phyloP scores from a whole-genome alignment of 1,140 invertebrate genomes.

The Phenacoccus solenopsis region DNA sequence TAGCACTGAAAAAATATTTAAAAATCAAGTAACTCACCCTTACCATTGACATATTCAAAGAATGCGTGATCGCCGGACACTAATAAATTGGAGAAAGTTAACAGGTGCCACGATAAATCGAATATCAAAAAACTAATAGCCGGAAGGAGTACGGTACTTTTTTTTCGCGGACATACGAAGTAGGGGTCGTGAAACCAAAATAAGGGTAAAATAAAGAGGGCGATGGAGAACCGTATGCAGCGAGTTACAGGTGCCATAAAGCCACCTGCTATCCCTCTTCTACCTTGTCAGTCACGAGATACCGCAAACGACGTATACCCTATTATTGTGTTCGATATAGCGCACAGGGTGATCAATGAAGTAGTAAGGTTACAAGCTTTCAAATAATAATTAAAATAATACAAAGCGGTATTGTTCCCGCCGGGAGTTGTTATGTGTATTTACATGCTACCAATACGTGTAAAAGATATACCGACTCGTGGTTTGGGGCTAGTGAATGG shows the following conservation, averaged over 20 bases:
- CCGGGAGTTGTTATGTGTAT: too few relatives aligned
- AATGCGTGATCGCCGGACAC: background rate
- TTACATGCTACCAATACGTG: too few relatives aligned
- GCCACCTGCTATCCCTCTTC: background rate
- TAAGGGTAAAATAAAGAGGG: background rate
- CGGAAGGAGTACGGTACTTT: background rate
- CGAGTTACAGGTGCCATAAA: conserved; percentile 1
- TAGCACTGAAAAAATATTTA: too few relatives aligned
- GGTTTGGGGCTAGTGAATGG: too few relatives aligned
- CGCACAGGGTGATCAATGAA: background rate
- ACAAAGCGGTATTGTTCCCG: too few relatives aligned
- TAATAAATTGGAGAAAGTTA: conserved; percentile 3
- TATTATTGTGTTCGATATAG: background rate
- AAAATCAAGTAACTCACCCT: too few relatives aligned
- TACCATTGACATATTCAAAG: background rate
- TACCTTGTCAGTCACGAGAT: background rate
- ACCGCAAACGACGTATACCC: background rate
- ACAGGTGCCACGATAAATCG: background rate
- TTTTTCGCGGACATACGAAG: background rate
- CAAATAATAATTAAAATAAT: background rate
- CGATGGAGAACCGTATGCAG: background rate
- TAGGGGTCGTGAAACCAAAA: background rate
- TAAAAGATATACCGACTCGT: too few relatives aligned
- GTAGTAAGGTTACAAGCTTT: background rate
- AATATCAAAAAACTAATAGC: background rate